Percentiles rank a stretch among this genome's conserved stretches.
phyloP scores from a whole-genome alignment of 2,797 vertebrate species.

The Halcyon badia region DNA sequence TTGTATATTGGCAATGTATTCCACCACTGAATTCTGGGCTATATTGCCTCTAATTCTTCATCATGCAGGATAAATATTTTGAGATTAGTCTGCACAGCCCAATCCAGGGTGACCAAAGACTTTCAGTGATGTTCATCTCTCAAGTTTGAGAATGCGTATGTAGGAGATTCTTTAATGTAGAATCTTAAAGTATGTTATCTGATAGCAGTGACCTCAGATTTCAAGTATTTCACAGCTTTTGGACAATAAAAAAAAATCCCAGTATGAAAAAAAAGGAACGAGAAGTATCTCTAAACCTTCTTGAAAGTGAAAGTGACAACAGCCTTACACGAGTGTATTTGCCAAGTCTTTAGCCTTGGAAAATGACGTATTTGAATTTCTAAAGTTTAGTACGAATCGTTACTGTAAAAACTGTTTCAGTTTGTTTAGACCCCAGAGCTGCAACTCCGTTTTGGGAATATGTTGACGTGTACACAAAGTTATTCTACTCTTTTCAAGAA shows the following conservation, averaged over 20 bases:
- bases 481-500: background rate
- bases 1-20: background rate
- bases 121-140: background rate
- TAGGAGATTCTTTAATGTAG: background rate
- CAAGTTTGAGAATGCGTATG: background rate
- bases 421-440: background rate
- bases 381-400: background rate
- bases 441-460: background rate
- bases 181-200: background rate
- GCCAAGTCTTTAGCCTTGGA: background rate
- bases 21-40: background rate
- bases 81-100: background rate
- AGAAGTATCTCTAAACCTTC: background rate
- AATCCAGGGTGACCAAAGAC: background rate
- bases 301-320: background rate
- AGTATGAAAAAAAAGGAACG: background rate
- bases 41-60: background rate
- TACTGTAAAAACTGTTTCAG: background rate
- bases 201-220: background rate
- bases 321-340: background rate
- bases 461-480: background rate
- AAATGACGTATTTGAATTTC: background rate
- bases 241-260: background rate
- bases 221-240: constrained; percentile 6
- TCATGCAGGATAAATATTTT: background rate